A percentile compares a stretch with the other conserved stretches of the same genome.
Evolutionary conservation across 92 coral and sea anemone genomes (phyloP).

Genomic region (Heteractis magnifica): DNA sequence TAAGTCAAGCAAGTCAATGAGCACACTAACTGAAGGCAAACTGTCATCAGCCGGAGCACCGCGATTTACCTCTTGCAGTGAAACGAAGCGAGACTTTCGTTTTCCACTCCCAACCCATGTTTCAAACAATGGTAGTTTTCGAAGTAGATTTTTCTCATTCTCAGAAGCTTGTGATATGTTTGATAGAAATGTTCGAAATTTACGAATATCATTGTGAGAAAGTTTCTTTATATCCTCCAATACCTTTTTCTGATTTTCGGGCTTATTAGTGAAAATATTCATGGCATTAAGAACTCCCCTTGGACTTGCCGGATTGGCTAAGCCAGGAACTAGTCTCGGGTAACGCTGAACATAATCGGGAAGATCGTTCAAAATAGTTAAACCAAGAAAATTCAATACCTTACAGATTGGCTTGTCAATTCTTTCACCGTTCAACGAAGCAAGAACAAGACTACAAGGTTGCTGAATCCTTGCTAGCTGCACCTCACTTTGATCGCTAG

Average conservation of each 20-base stretch:
- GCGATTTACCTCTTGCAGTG: conserved; percentile 13
- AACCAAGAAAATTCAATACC: conserved; percentile 22
- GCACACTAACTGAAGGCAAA: conserved; percentile 44
- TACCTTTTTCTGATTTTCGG: background rate
- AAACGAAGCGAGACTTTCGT: conserved; percentile 34
- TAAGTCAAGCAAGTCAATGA: conserved; percentile 45
- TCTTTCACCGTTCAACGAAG: conserved; percentile 30
- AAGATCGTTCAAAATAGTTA: conserved; percentile 44
- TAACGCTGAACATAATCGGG: conserved; percentile 44
- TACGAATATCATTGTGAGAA: conserved; percentile 24
- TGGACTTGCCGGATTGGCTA: conserved; percentile 58
- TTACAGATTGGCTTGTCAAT: conserved; percentile 26
- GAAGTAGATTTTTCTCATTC: conserved; percentile 30
- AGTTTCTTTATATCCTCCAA: no score
- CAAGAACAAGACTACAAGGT: conserved; percentile 48
- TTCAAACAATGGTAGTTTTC: conserved; percentile 55
- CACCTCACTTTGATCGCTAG: conserved; percentile 13
- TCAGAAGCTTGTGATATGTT: conserved; percentile 1
- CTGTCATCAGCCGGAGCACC: conserved; percentile 36
- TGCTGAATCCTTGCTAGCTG: conserved; percentile 48
- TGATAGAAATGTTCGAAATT: conserved; percentile 51
- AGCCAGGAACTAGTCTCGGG: conserved; percentile 44
- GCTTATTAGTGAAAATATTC: background rate
- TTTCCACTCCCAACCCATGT: conserved; percentile 29
- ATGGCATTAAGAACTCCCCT: conserved; percentile 52